phyloP scores from a whole-genome alignment of 2,888 invertebrate genomes.

The Yponomeuta malinellus region DNA sequence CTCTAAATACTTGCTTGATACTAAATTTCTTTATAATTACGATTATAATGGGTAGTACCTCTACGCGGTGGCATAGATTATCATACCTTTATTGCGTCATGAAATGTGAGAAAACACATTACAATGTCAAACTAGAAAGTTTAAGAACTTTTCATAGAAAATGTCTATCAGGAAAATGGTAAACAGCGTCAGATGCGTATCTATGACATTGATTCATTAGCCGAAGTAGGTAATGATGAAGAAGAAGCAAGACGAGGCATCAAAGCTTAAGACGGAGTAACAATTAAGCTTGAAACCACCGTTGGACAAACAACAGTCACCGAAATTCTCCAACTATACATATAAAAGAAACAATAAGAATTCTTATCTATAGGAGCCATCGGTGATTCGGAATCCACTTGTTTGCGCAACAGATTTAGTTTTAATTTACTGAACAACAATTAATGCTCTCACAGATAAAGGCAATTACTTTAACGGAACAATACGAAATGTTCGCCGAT shows the following conservation, averaged over 20 bases:
- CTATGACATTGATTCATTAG: constrained; percentile 17
- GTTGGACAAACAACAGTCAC: constrained; percentile 10
- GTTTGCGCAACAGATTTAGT: constrained; percentile 29
- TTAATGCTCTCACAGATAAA: constrained; percentile 22
- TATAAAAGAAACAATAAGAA: constrained; percentile 32
- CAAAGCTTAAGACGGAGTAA: not conserved
- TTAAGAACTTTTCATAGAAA: constrained; percentile 15
- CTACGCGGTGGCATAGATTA: constrained; percentile 15
- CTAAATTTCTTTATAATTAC: constrained; percentile 33
- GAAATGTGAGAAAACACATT: constrained; percentile 31
- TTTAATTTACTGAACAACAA: constrained; percentile 29
- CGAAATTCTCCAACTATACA: constrained; percentile 27
- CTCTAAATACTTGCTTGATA: constrained; percentile 23
- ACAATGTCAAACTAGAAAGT: constrained; percentile 15
- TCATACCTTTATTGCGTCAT: constrained; percentile 19
- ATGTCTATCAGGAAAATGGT: constrained; percentile 11
- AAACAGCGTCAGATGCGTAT: constrained; percentile 12
- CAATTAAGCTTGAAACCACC: constrained; percentile 13
- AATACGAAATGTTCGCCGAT: constrained; percentile 14
- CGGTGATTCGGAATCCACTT: constrained; percentile 23
- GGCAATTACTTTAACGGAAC: constrained; percentile 16
- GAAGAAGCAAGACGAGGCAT: not conserved
- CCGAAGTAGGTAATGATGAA: not conserved
- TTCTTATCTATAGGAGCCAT: constrained; percentile 40
- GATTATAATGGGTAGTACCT: constrained; percentile 24